phyloP scores from a whole-genome alignment of 2,888 invertebrate species.

The Oscheius myriophilus region DNA sequence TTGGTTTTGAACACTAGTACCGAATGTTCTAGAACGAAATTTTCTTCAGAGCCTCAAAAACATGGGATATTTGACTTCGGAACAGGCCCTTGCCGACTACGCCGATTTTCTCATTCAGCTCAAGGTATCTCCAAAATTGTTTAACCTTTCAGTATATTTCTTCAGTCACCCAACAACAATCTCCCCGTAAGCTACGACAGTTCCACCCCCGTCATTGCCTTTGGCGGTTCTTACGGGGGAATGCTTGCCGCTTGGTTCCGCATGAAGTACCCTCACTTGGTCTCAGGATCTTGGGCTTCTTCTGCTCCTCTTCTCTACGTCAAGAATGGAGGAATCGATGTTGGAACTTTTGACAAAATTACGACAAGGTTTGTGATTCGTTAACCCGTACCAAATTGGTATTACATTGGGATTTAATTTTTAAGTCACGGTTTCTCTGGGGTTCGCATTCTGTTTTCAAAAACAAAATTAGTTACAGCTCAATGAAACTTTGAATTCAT shows the following conservation, averaged over 20 bases:
- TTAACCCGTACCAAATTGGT: no score
- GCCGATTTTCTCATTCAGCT: slow-evolving; percentile 81
- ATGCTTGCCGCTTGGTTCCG: slow-evolving; percentile 96
- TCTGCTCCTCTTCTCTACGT: slow-evolving; percentile 94
- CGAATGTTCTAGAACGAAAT: no score
- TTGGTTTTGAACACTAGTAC: no score
- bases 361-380: slow-evolving; percentile 75
- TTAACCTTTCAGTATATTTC: no score
- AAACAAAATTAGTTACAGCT: no score
- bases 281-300: slow-evolving; percentile 87
- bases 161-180: slow-evolving; percentile 17
- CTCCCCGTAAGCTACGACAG: slow-evolving; percentile 54
- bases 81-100: slow-evolving; percentile 92
- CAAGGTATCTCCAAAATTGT: no score
- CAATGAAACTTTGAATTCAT: no score
- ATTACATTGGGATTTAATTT: no score
- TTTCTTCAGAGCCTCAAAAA: no score
- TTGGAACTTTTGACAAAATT: slow-evolving; percentile 73
- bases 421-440: no score
- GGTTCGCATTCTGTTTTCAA: no score
- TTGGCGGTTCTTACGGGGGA: slow-evolving; percentile 92
- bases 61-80: slow-evolving; percentile 81
- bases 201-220: slow-evolving; percentile 82
- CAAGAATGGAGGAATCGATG: slow-evolving; percentile 72
- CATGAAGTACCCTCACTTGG: slow-evolving; percentile 85